Conservation (phyloP, 1,140 invertebrate species). For the Atta cephalotes region DNA sequence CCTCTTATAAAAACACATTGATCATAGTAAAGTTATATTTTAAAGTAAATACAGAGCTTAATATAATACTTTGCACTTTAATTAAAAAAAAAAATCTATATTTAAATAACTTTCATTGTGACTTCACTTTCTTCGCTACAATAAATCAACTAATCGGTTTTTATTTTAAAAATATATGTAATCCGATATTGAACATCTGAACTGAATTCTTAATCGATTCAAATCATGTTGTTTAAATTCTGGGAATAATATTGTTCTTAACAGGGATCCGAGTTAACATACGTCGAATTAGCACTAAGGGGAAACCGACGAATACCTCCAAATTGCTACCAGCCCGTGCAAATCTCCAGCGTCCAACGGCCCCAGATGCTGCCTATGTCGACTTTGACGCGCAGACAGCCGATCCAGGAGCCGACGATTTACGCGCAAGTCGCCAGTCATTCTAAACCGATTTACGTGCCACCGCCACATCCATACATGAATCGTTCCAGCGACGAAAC, state of each 20-base stretch:
- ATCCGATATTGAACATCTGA: not conserved
- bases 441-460: conserved; percentile 84
- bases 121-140: not conserved
- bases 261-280: conserved; percentile 87
- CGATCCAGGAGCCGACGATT: conserved; percentile 87
- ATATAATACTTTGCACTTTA: not conserved
- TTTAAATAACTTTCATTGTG: not conserved
- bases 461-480: conserved; percentile 84
- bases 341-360: conserved; percentile 84
- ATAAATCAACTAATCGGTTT: not conserved
- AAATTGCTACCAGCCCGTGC: conserved; percentile 84
- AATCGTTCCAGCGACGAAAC: conserved; percentile 82
- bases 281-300: conserved; percentile 87
- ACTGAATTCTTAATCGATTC: not conserved
- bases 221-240: not conserved
- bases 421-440: conserved; percentile 88
- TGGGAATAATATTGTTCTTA: conserved; percentile 61
- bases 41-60: not conserved
- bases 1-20: not conserved
- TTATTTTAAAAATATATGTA: not conserved
- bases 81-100: not conserved
- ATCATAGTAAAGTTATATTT: not conserved
- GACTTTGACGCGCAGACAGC: conserved; percentile 86
- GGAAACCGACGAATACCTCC: conserved; percentile 82
- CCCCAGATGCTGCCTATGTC: conserved; percentile 85